Evolutionary conservation across 1,140 invertebrate species (phyloP).

Genomic region (Aphaenogaster floridana): DNA sequence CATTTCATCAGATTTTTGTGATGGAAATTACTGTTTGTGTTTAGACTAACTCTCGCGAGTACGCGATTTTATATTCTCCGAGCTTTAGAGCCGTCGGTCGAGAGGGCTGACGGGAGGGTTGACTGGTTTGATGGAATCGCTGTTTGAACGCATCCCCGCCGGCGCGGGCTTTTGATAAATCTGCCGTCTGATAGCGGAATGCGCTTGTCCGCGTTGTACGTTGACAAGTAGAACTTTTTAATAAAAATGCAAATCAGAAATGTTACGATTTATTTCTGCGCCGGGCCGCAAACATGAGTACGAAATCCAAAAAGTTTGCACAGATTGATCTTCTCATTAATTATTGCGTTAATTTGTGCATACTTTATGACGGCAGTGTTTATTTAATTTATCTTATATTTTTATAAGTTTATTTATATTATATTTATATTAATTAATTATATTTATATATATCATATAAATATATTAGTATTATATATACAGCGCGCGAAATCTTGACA

Average conservation of each 20-base stretch:
- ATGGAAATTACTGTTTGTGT: slow-evolving; percentile 71
- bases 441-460: background rate
- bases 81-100: slow-evolving; percentile 30
- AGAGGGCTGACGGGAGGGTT: background rate
- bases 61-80: slow-evolving; percentile 56
- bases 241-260: slow-evolving; percentile 69
- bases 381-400: background rate
- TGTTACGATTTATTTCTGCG: slow-evolving; percentile 43
- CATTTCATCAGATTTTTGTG: slow-evolving; percentile 76
- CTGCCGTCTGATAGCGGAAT: slow-evolving; percentile 35
- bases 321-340: background rate
- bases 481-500: no score
- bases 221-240: slow-evolving; percentile 56
- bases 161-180: slow-evolving; percentile 55
- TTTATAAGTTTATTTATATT: background rate
- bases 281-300: background rate
- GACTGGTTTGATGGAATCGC: slow-evolving; percentile 51
- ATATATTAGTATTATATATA: background rate
- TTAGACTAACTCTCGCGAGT: slow-evolving; percentile 61
- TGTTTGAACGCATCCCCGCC: slow-evolving; percentile 37
- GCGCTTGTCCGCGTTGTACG: slow-evolving; percentile 44
- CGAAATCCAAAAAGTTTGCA: slow-evolving; percentile 12
- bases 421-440: background rate
- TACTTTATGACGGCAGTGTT: background rate
- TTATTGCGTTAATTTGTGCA: background rate